Evolutionary conservation across 2,797 vertebrate species (phyloP), one percentile per base, ranked within the genome.

Genomic region (Sebastes melanostomus): DNA sequence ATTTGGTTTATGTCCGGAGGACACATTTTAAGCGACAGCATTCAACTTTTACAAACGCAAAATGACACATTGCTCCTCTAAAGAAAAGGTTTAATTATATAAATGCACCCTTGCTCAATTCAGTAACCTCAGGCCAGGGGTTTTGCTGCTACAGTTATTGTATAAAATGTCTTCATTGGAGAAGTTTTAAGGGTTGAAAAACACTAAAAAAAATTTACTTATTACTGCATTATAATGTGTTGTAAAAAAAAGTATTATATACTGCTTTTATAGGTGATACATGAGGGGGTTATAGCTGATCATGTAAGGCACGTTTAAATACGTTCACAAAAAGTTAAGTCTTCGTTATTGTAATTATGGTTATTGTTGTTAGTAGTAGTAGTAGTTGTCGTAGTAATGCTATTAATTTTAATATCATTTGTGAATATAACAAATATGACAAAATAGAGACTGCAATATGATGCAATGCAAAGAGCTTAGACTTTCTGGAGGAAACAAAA

Each of bases 201-300:
- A 46, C 6, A 46, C 0, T 18, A 0, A 46, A 46, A 42, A 42
- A 46, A 46, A 18, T 18, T 0, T 46, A 46, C 42, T 18, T 46
- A 46, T 46, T 2, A 46, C 42, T 8, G 24, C 24, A 42, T 42
- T 29, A 18, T 56, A n/a, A n/a, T n/a, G n/a, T n/a, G n/a, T n/a
- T n/a, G n/a, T n/a, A n/a, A n/a, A n/a, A n/a, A n/a, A n/a, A n/a
- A n/a, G n/a, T n/a, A 50, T 18, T 50, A 52, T 52, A 52, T 52
- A 52, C 8, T 52, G 50, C 50, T 52, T n/a, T 20, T 52, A 16
- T 42, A 20, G 50, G 18, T 52, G 50, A 52, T 52, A 52, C 1
- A 52, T 20, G 8, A n/a, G 50, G 50, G 18, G 50, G 50, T 10
- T 52, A 52, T 52, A 20, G 4, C 8, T 20, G 18, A 52, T 52